Conservation (phyloP, 1,140 invertebrate genomes). For the Anastrepha obliqua region DNA sequence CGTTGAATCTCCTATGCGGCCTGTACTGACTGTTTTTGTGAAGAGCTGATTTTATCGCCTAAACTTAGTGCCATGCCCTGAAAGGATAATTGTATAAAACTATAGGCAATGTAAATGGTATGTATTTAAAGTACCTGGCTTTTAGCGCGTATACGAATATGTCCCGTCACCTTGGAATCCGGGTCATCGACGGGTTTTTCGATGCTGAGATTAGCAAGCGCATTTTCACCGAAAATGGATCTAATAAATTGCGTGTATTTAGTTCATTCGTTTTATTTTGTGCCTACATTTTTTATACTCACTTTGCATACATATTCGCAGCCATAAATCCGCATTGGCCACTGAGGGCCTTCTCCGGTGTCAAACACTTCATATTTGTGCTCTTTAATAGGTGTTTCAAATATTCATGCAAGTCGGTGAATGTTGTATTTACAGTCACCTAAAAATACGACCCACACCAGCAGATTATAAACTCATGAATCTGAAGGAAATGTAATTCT, state of each 20-base stretch:
- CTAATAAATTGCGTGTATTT: constrained; percentile 70
- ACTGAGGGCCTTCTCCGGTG: constrained; percentile 94
- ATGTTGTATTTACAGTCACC: constrained; percentile 95
- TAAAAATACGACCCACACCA: constrained; percentile 62
- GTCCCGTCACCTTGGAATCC: constrained; percentile 92
- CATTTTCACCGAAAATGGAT: constrained; percentile 99
- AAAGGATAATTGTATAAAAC: constrained; percentile 63
- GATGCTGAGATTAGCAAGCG: constrained; percentile 97
- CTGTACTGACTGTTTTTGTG: constrained; percentile 85
- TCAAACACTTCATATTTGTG: constrained; percentile 99
- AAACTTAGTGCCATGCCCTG: constrained; percentile 97
- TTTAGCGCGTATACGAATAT: constrained; percentile 97
- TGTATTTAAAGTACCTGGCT: constrained; percentile 84
- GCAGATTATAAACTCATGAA: too few species aligned
- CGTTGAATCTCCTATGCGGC: constrained; percentile 68
- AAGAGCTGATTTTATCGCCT: constrained; percentile 96
- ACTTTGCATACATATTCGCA: constrained; percentile 96
- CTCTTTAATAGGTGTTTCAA: constrained; percentile 93
- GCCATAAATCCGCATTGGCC: constrained; percentile 99
- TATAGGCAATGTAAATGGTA: neutral
- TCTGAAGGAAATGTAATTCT: neutral
- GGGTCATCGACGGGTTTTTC: constrained; percentile 94
- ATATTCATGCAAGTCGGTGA: constrained; percentile 95
- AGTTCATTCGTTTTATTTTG: neutral
- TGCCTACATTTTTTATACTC: constrained; percentile 45